Percentiles rank a stretch among this genome's conserved stretches.
These are phyloP conservation scores for Coccyzus lansbergi DNA, from an alignment of 2,797 vertebrate genomes.

Conservation along the genomic window DNA sequence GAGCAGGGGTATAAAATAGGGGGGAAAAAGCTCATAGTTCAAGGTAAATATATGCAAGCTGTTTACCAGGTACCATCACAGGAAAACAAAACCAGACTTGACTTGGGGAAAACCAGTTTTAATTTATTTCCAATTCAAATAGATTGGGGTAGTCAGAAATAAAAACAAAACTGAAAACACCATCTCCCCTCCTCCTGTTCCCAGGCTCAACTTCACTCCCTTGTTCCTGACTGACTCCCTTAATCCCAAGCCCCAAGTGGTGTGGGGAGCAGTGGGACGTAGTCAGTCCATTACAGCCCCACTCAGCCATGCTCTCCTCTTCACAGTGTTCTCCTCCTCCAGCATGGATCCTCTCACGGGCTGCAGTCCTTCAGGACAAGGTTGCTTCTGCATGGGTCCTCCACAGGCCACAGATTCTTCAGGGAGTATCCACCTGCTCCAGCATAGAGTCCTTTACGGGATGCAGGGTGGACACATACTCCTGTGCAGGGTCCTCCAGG, in stretches of 20 bases:
- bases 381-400: too few relatives aligned
- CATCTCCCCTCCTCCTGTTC: neutral
- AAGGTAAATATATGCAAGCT: neutral
- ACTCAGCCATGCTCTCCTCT: neutral
- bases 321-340: neutral
- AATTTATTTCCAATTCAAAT: neutral
- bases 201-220: neutral
- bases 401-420: too few relatives aligned
- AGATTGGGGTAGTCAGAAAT: neutral
- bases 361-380: too few relatives aligned
- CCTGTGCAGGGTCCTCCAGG: too few relatives aligned
- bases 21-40: neutral
- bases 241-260: fast-evolving
- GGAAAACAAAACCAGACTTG: neutral
- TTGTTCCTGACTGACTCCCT: neutral
- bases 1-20: neutral
- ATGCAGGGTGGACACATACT: too few relatives aligned
- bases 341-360: fast-evolving
- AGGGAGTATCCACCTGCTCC: too few relatives aligned
- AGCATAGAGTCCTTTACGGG: too few relatives aligned
- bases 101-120: neutral
- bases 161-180: neutral
- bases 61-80: neutral
- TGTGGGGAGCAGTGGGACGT: neutral
- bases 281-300: neutral